Conservation (phyloP, 2,888 invertebrate species). For the Hemistola chrysoprasaria region DNA sequence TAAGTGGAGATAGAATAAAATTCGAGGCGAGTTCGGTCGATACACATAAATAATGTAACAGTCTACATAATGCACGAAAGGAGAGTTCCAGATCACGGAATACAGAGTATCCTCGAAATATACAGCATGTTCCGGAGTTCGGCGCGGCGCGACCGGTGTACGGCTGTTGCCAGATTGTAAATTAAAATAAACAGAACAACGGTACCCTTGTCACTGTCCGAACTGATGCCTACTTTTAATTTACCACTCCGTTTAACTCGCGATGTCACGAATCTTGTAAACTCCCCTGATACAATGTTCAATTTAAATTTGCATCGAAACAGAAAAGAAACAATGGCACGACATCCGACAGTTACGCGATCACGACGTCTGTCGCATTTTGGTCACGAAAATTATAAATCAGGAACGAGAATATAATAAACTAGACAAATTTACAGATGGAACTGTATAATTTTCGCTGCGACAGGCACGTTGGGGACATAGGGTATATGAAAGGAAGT, state of each 20-base stretch:
- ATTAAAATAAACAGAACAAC: conserved; percentile 37
- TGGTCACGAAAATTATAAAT: conserved; percentile 24
- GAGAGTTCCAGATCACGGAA: conserved; percentile 33
- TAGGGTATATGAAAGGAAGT: background rate
- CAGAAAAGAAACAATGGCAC: conserved; percentile 18
- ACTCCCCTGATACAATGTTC: conserved; percentile 30
- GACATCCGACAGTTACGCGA: conserved; percentile 3
- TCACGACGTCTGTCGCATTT: conserved; percentile 11
- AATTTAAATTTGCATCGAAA: conserved; percentile 33
- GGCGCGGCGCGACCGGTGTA: conserved; percentile 16
- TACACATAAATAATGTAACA: conserved; percentile 51
- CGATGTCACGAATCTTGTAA: conserved; percentile 41
- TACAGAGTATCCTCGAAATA: conserved; percentile 31
- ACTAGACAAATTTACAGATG: conserved; percentile 11
- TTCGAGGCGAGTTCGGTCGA: conserved; percentile 34
- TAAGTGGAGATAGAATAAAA: conserved; percentile 25
- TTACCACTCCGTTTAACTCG: conserved; percentile 54
- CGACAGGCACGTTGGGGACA: no score
- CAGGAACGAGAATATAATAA: conserved; percentile 20
- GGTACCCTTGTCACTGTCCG: conserved; percentile 58
- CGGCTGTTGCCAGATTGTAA: conserved; percentile 30
- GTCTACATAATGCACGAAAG: conserved; percentile 49
- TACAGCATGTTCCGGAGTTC: conserved; percentile 23
- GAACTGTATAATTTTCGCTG: background rate
- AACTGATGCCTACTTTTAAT: conserved; percentile 56